A percentile compares a stretch with the other conserved stretches of the same genome.
phyloP scores from a whole-genome alignment of 2,113 vertebrate genomes.

The Oryzias curvinotus region DNA sequence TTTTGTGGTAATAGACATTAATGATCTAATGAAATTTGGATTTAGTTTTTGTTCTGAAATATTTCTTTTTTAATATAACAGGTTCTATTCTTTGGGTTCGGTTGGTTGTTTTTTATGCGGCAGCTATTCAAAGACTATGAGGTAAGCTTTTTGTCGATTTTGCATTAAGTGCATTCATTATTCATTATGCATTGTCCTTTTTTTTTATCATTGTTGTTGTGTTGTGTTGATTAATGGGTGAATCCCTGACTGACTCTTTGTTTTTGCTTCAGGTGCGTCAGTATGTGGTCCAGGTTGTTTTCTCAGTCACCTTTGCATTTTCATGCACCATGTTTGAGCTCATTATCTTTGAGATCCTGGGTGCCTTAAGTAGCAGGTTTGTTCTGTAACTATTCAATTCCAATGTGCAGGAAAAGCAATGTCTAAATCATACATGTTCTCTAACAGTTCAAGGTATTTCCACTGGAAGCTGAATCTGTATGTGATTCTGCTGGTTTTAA shows the following conservation, averaged over 20 bases:
- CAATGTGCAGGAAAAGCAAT: neutral
- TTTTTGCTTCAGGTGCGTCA: constrained; percentile 84
- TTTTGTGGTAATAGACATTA: no score
- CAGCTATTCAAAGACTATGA: constrained; percentile 98
- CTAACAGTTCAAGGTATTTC: constrained; percentile 92
- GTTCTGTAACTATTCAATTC: constrained; percentile 27
- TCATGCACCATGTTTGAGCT: constrained; percentile 99
- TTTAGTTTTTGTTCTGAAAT: neutral
- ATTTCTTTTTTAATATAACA: constrained; percentile 42
- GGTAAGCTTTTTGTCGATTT: constrained; percentile 69
- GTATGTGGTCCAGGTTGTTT: constrained; percentile 96
- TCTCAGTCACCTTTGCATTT: constrained; percentile 97
- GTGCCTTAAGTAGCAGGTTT: constrained; percentile 92
- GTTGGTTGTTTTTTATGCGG: constrained; percentile 98
- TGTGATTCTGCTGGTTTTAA: constrained; percentile 93
- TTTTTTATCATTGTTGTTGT: no score
- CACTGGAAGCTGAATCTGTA: constrained; percentile 98
- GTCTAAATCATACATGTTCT: neutral
- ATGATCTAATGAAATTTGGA: neutral
- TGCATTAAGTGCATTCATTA: neutral
- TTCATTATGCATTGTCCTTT: neutral
- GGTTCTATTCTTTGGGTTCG: constrained; percentile 97
- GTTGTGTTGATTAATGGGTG: neutral
- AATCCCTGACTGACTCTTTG: neutral
- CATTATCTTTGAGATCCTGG: constrained; percentile 98